These are phyloP conservation scores for Orthonevra nobilis DNA, from an alignment of 2,888 invertebrate species.

Conservation along the genomic window DNA sequence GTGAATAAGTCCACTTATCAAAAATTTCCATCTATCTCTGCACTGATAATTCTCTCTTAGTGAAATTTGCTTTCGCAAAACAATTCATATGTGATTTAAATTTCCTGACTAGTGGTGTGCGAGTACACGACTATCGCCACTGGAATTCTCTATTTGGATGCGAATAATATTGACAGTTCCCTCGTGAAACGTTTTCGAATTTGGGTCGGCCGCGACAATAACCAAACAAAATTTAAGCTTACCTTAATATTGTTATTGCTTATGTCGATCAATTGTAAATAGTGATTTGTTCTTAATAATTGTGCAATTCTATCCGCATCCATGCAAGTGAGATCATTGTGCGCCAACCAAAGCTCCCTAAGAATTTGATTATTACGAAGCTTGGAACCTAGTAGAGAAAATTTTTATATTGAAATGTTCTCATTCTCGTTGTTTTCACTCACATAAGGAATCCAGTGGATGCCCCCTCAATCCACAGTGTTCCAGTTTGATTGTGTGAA, in stretches of 20 bases:
- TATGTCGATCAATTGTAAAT: conserved; percentile 90
- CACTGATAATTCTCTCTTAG: no score
- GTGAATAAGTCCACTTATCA: no score
- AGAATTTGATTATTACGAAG: conserved; percentile 88
- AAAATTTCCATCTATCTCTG: no score
- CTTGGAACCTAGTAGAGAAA: conserved; percentile 84
- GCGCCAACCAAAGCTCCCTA: conserved; percentile 90
- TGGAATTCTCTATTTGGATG: no score
- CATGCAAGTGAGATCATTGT: conserved; percentile 87
- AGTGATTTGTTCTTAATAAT: conserved; percentile 87
- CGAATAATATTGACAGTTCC: conserved; percentile 16
- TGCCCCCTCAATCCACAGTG: conserved; percentile 88
- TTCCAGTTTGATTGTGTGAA: conserved; percentile 89
- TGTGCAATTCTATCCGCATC: conserved; percentile 91
- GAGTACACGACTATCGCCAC: no score
- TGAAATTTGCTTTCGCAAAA: no score
- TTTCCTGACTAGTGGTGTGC: no score
- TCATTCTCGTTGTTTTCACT: conserved; percentile 71
- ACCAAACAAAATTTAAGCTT: conserved; percentile 20
- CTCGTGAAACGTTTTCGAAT: not conserved
- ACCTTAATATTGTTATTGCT: conserved; percentile 85
- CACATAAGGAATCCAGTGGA: conserved; percentile 88
- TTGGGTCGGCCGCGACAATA: no score
- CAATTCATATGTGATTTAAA: no score
- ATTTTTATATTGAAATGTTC: not conserved